Evolutionary conservation across 2,113 vertebrate species (phyloP), one percentile per base, ranked within the genome.

Genomic region (Pholis gunnellus): DNA sequence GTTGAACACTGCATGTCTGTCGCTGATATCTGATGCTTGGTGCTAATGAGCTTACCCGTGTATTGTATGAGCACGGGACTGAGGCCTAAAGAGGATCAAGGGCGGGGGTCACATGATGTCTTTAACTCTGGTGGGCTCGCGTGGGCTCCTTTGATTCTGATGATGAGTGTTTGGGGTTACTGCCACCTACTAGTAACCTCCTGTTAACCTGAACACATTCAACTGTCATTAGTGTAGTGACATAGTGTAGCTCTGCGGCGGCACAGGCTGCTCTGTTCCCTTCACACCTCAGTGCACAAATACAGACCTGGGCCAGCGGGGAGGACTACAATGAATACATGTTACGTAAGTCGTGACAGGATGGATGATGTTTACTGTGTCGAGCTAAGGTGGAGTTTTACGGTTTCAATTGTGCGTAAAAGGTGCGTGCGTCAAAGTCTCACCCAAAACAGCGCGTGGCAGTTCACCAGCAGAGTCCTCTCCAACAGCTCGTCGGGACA

Each of bases 371-470:
- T 9, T 9, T 17, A 9, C 52, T 63, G 63, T n/a, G n/a, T 56
- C 11, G 20, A 17, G 13, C 0, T n/a, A 11, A 46, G 22, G 7
- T 56, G 59, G 22, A 52, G 6, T 22, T 31, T 40, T 6, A 9
- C 9, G 4, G 5, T 40, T 40, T 34, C 4, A 27, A 17, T 22
- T 29, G 75, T 78, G 86, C 63, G 78, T 84, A 78, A 81, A 74
- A 61, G 40, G 3, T 57, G 9, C 29, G 65, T 22, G 82, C 61
- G 48, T 61, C 13, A 7, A 54, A 42, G 13, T 56, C 91, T 94
- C 84, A 95, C 94, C 95, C 95, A 95, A 46, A 96, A 96, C 9
- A 95, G 91, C 22, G 94, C 94, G 65, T 95, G 94, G 67, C 95
- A 95, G 84, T 96, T 96, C 4, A 94, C 94, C 65, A 90, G 88